phyloP scores from a whole-genome alignment of 2,888 invertebrate species.

The Drosophila leonis region DNA sequence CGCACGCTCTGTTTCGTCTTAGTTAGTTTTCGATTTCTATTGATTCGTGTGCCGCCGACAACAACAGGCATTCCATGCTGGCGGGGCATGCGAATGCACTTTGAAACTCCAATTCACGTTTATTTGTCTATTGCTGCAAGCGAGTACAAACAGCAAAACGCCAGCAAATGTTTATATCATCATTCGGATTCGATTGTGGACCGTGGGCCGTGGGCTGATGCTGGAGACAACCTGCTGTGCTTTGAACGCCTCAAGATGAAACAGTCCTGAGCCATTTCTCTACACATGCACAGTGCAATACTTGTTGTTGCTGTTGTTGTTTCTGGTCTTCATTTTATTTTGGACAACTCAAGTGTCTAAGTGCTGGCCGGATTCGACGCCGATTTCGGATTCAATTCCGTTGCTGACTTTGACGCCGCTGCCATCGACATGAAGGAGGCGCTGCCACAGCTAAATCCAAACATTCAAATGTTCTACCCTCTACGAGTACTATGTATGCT shows the following conservation, averaged over 20 bases:
- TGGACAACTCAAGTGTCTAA: slow-evolving; percentile 77
- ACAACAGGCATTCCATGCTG: background rate
- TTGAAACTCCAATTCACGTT: slow-evolving; percentile 29
- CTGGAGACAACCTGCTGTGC: slow-evolving; percentile 82
- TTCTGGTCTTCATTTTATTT: slow-evolving; percentile 34
- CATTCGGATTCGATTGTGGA: slow-evolving; percentile 36
- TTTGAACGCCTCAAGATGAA: slow-evolving; percentile 70
- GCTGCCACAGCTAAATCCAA: slow-evolving; percentile 56
- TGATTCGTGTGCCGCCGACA: slow-evolving; percentile 4
- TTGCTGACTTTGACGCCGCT: slow-evolving; percentile 45
- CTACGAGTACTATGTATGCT: background rate
- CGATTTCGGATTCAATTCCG: slow-evolving; percentile 36
- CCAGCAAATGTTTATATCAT: slow-evolving; percentile 65
- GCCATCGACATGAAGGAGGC: slow-evolving; percentile 13
- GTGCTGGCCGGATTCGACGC: slow-evolving; percentile 59
- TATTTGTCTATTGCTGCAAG: slow-evolving; percentile 47
- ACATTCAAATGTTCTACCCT: slow-evolving; percentile 29
- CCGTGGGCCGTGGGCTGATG: slow-evolving; percentile 14
- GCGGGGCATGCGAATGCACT: slow-evolving; percentile 12
- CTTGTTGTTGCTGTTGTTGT: slow-evolving; percentile 8
- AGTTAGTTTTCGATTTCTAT: slow-evolving; percentile 1
- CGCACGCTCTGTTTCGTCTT: slow-evolving; percentile 7
- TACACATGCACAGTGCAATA: slow-evolving; percentile 25
- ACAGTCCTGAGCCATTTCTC: slow-evolving; percentile 70
- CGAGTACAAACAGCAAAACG: slow-evolving; percentile 56